Evolutionary conservation across 2,797 vertebrate genomes (phyloP).

Genomic region (Myripristis murdjan): DNA sequence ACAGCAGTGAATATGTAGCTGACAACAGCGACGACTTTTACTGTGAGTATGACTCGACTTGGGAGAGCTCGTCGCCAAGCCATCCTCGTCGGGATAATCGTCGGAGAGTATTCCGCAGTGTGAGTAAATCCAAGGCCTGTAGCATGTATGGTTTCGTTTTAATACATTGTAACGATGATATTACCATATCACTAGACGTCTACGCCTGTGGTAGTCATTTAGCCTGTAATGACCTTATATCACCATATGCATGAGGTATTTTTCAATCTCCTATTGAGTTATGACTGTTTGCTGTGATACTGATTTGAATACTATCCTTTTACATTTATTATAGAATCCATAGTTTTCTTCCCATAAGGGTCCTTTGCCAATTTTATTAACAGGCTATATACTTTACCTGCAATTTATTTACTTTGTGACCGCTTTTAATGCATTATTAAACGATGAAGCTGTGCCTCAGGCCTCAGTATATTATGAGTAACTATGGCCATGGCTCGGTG

Average conservation of each 20-base stretch:
- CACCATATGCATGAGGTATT: no score
- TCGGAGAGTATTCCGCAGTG: fast-evolving
- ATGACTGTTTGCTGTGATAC: no score
- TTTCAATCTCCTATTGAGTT: no score
- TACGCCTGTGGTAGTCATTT: not conserved
- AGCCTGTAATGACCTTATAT: not conserved
- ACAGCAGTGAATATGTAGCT: conserved; percentile 11
- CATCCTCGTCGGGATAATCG: fast-evolving
- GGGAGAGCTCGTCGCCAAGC: conserved; percentile 79
- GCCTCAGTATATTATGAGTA: no score
- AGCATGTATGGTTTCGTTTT: not conserved
- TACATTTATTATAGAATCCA: no score
- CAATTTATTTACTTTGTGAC: not conserved
- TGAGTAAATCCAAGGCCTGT: conserved; percentile 30
- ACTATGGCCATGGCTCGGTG: no score
- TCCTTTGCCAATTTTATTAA: no score
- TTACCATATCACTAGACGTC: no score
- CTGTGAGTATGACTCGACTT: conserved; percentile 90
- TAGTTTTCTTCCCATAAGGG: no score
- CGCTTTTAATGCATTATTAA: no score
- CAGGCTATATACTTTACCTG: not conserved
- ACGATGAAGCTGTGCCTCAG: no score
- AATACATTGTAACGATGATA: not conserved
- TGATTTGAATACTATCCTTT: no score
- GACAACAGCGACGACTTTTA: conserved; percentile 55